phyloP scores from a whole-genome alignment of 2,113 vertebrate genomes.

The Spizaetus ornatus region DNA sequence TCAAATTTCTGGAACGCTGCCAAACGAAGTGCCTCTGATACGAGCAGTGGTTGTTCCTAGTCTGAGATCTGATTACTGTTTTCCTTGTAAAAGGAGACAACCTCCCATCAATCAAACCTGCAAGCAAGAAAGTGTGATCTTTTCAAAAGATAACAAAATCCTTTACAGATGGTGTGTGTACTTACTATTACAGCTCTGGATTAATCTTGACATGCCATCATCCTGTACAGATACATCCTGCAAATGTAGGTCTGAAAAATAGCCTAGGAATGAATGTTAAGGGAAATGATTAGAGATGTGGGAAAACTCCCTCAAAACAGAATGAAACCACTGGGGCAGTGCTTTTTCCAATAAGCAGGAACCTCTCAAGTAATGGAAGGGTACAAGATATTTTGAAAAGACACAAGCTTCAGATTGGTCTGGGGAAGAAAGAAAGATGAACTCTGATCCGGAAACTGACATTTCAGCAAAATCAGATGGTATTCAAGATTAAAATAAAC shows the following conservation, averaged over 20 bases:
- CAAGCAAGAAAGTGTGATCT: neutral
- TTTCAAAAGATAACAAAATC: constrained; percentile 4
- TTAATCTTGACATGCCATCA: neutral
- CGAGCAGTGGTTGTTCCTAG: neutral
- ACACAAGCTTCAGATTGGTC: neutral
- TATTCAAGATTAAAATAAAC: neutral
- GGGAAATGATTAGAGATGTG: neutral
- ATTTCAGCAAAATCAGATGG: neutral
- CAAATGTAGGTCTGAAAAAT: neutral
- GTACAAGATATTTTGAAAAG: neutral
- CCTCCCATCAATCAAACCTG: neutral
- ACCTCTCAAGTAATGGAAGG: neutral
- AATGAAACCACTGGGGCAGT: neutral
- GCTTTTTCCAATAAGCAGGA: neutral
- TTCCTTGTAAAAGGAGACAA: neutral
- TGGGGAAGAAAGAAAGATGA: neutral
- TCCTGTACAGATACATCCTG: neutral
- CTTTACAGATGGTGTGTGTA: neutral
- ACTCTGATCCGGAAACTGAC: neutral
- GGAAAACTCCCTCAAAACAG: neutral
- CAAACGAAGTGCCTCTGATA: neutral
- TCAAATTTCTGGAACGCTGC: neutral
- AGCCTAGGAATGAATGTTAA: neutral
- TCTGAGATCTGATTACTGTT: neutral
- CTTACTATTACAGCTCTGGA: neutral